These are phyloP conservation scores for Sitodiplosis mosellana DNA, from an alignment of 1,140 invertebrate species.

Conservation along the genomic window DNA sequence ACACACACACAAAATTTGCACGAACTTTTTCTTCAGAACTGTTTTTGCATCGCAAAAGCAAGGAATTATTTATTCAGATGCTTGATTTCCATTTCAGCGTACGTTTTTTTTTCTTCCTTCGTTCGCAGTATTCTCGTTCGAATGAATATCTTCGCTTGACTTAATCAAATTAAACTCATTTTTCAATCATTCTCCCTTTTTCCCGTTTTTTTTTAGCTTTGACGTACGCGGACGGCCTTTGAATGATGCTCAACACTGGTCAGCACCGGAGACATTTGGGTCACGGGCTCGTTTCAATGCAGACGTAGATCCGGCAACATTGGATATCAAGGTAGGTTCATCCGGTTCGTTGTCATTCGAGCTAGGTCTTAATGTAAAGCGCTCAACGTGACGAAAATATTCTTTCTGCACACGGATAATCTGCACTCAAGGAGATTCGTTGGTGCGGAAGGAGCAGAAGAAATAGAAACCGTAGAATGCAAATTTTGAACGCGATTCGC, in stretches of 20 bases:
- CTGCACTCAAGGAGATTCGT: neutral
- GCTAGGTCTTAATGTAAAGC: too few relatives aligned
- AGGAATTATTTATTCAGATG: neutral
- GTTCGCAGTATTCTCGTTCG: too few relatives aligned
- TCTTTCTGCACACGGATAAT: neutral
- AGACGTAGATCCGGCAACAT: slow-evolving; percentile 46
- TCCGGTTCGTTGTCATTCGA: too few relatives aligned
- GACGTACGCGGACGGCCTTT: slow-evolving; percentile 58
- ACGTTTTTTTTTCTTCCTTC: too few relatives aligned
- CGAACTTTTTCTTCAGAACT: too few relatives aligned
- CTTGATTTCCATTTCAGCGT: neutral
- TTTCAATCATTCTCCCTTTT: slow-evolving; percentile 8
- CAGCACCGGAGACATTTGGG: slow-evolving; percentile 56
- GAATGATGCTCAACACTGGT: slow-evolving; percentile 52
- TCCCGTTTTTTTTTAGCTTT: slow-evolving; percentile 39
- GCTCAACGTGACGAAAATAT: too few relatives aligned
- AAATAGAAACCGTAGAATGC: neutral
- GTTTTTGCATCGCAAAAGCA: too few relatives aligned
- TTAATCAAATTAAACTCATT: slow-evolving; percentile 7
- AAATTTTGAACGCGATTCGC: too few relatives aligned
- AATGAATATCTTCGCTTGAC: neutral
- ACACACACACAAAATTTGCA: too few relatives aligned
- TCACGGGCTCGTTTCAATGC: slow-evolving; percentile 59
- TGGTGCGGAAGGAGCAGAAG: too few relatives aligned
- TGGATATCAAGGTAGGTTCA: slow-evolving; percentile 33